These are phyloP conservation scores for Pelobates fuscus DNA, from an alignment of 2,113 vertebrate species.

Conservation along the genomic window DNA sequence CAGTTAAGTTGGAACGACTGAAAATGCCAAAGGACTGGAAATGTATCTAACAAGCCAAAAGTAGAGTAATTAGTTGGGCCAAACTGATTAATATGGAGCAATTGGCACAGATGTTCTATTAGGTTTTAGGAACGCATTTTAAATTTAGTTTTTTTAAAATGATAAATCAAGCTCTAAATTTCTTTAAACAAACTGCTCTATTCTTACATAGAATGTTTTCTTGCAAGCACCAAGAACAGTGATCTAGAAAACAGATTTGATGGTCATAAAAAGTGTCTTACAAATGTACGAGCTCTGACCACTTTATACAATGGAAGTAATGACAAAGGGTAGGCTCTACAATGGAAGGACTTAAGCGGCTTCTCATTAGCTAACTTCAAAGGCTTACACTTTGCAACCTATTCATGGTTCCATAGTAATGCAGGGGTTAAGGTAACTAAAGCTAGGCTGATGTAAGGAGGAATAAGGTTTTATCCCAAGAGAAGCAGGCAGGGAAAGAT, in stretches of 20 bases:
- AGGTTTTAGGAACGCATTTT: too few relatives aligned
- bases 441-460: not conserved
- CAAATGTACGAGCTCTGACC: constrained; percentile 32
- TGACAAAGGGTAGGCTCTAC: constrained; percentile 39
- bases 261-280: constrained; percentile 28
- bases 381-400: constrained; percentile 37
- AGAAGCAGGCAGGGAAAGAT: too few relatives aligned
- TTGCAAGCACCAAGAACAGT: constrained; percentile 1
- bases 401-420: constrained; percentile 28
- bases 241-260: constrained; percentile 38
- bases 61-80: too few relatives aligned
- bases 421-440: constrained; percentile 32
- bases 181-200: too few relatives aligned
- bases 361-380: constrained; percentile 49
- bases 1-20: too few relatives aligned
- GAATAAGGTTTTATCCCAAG: not conserved
- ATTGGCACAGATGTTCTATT: too few relatives aligned
- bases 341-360: constrained; percentile 41
- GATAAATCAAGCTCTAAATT: too few relatives aligned
- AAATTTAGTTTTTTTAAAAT: too few relatives aligned
- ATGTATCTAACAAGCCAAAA: too few relatives aligned
- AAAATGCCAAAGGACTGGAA: too few relatives aligned
- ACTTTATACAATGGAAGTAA: constrained; percentile 26
- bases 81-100: too few relatives aligned
- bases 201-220: too few relatives aligned